Conservation (phyloP, 2,888 invertebrate genomes). For the Ommatoiulus sabulosus region DNA sequence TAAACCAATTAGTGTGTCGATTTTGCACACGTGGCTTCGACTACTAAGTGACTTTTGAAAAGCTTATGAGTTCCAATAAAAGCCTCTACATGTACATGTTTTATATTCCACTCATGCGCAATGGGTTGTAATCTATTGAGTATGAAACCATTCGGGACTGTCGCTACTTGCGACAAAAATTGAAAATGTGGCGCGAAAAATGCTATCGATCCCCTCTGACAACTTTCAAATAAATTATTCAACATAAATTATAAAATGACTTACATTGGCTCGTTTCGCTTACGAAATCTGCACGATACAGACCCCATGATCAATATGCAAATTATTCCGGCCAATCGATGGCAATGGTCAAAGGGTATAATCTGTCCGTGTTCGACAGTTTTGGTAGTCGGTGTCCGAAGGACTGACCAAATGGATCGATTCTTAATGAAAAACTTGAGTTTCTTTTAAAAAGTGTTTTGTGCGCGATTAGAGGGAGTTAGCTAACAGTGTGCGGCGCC, state of each 20-base stretch:
- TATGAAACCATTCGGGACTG: too few relatives aligned
- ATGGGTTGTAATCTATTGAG: too few relatives aligned
- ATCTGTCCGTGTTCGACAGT: neutral
- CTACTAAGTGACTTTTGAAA: too few relatives aligned
- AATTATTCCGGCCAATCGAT: neutral
- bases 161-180: too few relatives aligned
- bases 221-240: neutral
- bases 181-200: too few relatives aligned
- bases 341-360: slow-evolving; percentile 1
- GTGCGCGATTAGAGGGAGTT: neutral
- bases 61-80: too few relatives aligned
- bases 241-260: neutral
- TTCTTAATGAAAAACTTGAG: neutral
- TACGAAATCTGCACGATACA: slow-evolving; percentile 42
- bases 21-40: too few relatives aligned
- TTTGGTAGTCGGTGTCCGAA: neutral
- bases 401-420: neutral
- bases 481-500: neutral
- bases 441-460: neutral
- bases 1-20: too few relatives aligned
- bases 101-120: too few relatives aligned
- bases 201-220: too few relatives aligned
- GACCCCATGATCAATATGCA: slow-evolving; percentile 46
- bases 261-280: slow-evolving; percentile 36
- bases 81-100: too few relatives aligned